A percentile compares a stretch with the other conserved stretches of the same genome.
Evolutionary conservation across 2,888 invertebrate genomes (phyloP).

Genomic region (Nephrotoma flavescens): DNA sequence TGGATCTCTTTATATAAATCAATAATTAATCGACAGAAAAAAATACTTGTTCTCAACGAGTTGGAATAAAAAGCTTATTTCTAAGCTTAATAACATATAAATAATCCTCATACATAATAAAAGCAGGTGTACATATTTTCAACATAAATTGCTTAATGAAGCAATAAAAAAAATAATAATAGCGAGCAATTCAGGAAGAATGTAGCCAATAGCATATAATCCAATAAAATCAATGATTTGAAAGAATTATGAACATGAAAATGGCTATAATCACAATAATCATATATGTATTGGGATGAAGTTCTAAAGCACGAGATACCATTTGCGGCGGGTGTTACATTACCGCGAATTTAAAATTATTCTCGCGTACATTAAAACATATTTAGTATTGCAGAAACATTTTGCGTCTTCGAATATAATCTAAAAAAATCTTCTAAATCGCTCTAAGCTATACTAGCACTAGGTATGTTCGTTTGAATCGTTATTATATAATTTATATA

Average conservation of each 20-base stretch:
- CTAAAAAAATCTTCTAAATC: background rate
- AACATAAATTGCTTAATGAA: background rate
- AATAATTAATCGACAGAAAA: background rate
- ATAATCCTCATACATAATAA: background rate
- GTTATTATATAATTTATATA: background rate
- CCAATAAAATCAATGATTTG: background rate
- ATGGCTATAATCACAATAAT: background rate
- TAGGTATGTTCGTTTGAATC: background rate
- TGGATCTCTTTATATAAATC: background rate
- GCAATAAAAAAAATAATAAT: background rate
- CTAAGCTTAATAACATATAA: background rate
- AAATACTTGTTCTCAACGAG: background rate
- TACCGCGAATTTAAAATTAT: background rate
- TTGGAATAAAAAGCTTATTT: background rate
- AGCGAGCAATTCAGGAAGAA: background rate
- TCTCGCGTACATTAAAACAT: background rate
- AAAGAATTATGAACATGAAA: background rate
- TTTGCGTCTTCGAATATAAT: background rate
- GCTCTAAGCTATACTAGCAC: background rate
- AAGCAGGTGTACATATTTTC: background rate
- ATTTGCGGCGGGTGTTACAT: background rate
- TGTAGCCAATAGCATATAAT: background rate
- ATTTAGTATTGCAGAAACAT: background rate
- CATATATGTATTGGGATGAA: background rate
- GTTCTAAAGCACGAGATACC: background rate